Base-by-base conservation (phyloP, 2,888 invertebrate genomes). In the Dynastes grantii region DNA sequence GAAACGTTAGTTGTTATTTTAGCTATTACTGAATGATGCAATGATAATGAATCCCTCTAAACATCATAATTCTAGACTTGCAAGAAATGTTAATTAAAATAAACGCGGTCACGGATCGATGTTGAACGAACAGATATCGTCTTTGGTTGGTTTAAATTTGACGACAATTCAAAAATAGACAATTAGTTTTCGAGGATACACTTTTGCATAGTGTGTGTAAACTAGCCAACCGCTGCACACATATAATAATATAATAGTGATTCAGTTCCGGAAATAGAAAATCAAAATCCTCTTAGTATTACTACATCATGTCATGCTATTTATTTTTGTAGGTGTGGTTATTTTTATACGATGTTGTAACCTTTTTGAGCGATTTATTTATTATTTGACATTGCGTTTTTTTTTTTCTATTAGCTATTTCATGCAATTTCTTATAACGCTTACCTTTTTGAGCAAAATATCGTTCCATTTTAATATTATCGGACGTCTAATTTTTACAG, bases 241-340 rank as follows among this genome's bases (percentile, higher is more conserved):
- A 64, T 37, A 64, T 64, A 67, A 45, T 45, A 55, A 51, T 40
- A 45, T 49, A 51, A 77, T 77, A 68, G 58, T 77, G 77, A 77
- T 70, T 78, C 78, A 78, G 40, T 76, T 76, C 75, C 78, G 78
- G 76, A 78, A 76, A 78, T 78, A 78, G 76, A 73, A 76, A 76
- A 78, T 78, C 70, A 76, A 76, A 68, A 53, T 78, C 63, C 71
- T 61, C 75, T 67, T 53, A 29, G 58, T 53, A 32, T 53, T 76
- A 53, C 51, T 53, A 73, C 64, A 64, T 32, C 53, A 22, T 73
- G 73, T 65, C 55, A 71, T n/a, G 61, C 58, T 58, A 76, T 67
- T 65, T 73, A 73, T 58, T 70, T 73, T 16, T 22, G 77, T 70
- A 70, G 70, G 77, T 70, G 68, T 55, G 29, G 55, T 45, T 77